Evolutionary conservation across 2,113 vertebrate genomes (phyloP), one percentile per base, ranked within the genome.

Genomic region (Geococcyx californianus): DNA sequence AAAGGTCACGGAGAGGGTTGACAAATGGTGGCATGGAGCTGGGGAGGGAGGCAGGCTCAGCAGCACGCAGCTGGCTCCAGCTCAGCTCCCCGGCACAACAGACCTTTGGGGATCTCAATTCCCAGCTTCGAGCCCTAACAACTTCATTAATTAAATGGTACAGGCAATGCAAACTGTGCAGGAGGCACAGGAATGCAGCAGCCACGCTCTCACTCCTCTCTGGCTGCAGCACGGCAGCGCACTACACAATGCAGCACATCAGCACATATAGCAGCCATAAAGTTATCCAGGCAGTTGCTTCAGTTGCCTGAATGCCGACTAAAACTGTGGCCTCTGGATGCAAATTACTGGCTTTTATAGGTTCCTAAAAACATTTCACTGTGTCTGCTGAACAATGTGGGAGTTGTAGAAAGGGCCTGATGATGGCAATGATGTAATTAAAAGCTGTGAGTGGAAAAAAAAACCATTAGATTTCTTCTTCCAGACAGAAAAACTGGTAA

Each of bases 361-460:
- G 82, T 94, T 94, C 94, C 90, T 92, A 89, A 94, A 95, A 95
- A 96, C 94, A 87, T 67, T 67, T 74, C 66, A 78, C 80, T 49
- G 77, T 94, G 91, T 90, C 96, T 94, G 59, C 56, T 49, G 81
- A 92, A 95, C 91, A 94, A 90, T 91, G 87, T 92, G 52, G 87
- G 95, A 94, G 85, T 76, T 85, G 93, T 54, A 88, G 89, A 95
- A 87, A 94, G 70, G 45, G 40, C 47, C 33, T 15, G 7, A 68
- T 58, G 91, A 93, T 62, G 83, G 88, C 89, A 89, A 72, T 34
- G 78, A 87, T 55, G 76, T 67, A 90, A 95, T 93, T 94, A 96
- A 96, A 97, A 94, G 88, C 86, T 94, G 51, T 13, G 86, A 94
- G 87, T 60, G 94, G 91, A 28, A 80, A 92, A 89, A 92, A 89